phyloP scores from a whole-genome alignment of 2,888 invertebrate genomes.

The Drosophila pseudotakahashii region DNA sequence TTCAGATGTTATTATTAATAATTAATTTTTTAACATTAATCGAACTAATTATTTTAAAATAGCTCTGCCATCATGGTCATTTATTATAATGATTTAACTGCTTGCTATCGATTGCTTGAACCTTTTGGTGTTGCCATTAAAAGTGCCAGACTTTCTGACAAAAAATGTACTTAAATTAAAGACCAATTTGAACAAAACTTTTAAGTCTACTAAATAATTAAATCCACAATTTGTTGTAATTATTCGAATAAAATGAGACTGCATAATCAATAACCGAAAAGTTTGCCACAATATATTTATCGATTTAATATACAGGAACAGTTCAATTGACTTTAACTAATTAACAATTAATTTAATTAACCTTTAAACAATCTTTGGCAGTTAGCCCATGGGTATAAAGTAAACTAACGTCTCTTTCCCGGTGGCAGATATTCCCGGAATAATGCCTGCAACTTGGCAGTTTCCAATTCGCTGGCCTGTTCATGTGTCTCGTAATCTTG shows the following conservation, averaged over 20 bases:
- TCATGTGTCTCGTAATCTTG: slow-evolving; percentile 62
- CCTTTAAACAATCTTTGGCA: slow-evolving; percentile 69
- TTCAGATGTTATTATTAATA: neutral
- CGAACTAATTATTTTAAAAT: neutral
- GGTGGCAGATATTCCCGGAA: slow-evolving; percentile 67
- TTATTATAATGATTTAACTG: neutral
- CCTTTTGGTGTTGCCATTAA: too few species aligned
- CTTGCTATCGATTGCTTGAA: neutral
- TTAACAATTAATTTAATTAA: slow-evolving; percentile 42
- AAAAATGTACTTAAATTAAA: neutral
- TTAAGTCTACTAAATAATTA: neutral
- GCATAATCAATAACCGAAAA: slow-evolving; percentile 1
- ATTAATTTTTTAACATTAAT: neutral
- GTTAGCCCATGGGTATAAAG: slow-evolving; percentile 24
- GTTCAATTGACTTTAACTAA: slow-evolving; percentile 27
- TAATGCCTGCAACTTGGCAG: slow-evolving; percentile 61
- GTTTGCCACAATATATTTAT: slow-evolving; percentile 13
- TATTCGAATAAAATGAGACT: neutral
- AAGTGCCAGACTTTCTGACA: too few species aligned
- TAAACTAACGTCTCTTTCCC: slow-evolving; percentile 41
- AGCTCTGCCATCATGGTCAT: neutral
- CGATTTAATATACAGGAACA: neutral
- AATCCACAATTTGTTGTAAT: neutral
- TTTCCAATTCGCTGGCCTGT: slow-evolving; percentile 55
- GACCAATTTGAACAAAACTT: too few species aligned